A percentile compares a stretch with the other conserved stretches of the same genome.
These are phyloP conservation scores for Uria aalge DNA, from an alignment of 2,113 vertebrate species.

Conservation along the genomic window DNA sequence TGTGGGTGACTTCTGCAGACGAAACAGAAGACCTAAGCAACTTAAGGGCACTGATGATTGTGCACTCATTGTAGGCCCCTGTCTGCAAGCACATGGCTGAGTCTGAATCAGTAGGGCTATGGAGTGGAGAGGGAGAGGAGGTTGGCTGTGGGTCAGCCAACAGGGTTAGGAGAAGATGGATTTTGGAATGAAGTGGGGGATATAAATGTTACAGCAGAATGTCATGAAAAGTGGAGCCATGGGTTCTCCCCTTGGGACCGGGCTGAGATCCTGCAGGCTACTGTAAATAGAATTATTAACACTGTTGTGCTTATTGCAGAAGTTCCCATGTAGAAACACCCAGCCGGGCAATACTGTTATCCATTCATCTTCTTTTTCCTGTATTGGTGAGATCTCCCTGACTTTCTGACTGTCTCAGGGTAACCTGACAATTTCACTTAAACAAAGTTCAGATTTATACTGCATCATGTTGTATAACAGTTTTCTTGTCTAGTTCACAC, in stretches of 20 bases:
- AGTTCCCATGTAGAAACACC: not conserved
- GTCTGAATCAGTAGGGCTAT: fast-evolving
- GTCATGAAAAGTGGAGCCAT: not conserved
- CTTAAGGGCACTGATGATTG: not conserved
- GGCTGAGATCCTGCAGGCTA: not conserved
- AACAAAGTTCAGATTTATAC: not conserved
- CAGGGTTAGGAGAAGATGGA: not conserved
- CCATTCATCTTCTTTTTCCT: not conserved
- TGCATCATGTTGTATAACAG: not conserved
- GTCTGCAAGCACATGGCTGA: not conserved
- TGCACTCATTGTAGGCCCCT: not conserved
- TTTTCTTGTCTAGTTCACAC: not conserved
- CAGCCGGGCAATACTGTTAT: not conserved
- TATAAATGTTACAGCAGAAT: not conserved
- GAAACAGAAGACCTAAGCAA: not conserved
- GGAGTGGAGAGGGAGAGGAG: not conserved
- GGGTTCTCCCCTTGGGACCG: not conserved
- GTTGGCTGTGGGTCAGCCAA: not conserved
- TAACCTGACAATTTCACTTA: not conserved
- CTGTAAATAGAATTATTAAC: not conserved
- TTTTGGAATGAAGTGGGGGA: not conserved
- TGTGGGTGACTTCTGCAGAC: not conserved
- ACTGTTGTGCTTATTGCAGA: not conserved
- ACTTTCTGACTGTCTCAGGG: not conserved
- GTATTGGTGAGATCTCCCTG: not conserved